phyloP scores from a whole-genome alignment of 2,888 invertebrate species.

The Selenia dentaria region DNA sequence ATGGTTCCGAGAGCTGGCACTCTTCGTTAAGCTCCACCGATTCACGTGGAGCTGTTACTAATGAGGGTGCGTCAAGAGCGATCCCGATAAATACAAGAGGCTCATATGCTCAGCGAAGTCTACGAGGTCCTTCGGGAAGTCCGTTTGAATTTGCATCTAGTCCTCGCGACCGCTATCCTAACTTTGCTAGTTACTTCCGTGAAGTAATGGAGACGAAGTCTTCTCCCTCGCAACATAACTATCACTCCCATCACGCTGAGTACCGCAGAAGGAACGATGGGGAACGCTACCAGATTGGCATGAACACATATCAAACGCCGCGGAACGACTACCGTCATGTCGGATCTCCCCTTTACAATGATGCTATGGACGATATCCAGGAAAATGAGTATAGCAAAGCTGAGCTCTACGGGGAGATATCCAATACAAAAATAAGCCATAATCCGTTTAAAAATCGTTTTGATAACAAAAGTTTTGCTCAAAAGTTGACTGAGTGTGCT shows the following conservation, averaged over 20 bases:
- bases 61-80: slow-evolving; percentile 46
- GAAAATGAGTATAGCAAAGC: slow-evolving; percentile 79
- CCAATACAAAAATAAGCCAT: slow-evolving; percentile 63
- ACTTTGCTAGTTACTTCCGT: slow-evolving; percentile 75
- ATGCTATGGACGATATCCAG: slow-evolving; percentile 78
- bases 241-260: slow-evolving; percentile 59
- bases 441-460: slow-evolving; percentile 53
- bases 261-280: slow-evolving; percentile 57
- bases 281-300: slow-evolving; percentile 59
- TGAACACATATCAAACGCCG: slow-evolving; percentile 58
- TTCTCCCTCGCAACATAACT: slow-evolving; percentile 49
- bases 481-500: slow-evolving; percentile 65
- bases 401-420: slow-evolving; percentile 77
- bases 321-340: slow-evolving; percentile 74
- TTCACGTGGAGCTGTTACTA: slow-evolving; percentile 44
- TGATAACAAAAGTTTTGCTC: slow-evolving; percentile 74
- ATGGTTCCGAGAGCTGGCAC: slow-evolving; percentile 77
- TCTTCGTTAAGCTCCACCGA: slow-evolving; percentile 58
- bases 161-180: slow-evolving; percentile 72
- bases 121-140: slow-evolving; percentile 53
- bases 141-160: slow-evolving; percentile 69
- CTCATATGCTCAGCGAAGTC: slow-evolving; percentile 54
- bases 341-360: slow-evolving; percentile 70
- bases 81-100: slow-evolving; percentile 62
- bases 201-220: slow-evolving; percentile 62